A percentile compares a stretch with the other conserved stretches of the same genome.
phyloP scores from a whole-genome alignment of 2,113 vertebrate genomes.

The Thermophis baileyi region DNA sequence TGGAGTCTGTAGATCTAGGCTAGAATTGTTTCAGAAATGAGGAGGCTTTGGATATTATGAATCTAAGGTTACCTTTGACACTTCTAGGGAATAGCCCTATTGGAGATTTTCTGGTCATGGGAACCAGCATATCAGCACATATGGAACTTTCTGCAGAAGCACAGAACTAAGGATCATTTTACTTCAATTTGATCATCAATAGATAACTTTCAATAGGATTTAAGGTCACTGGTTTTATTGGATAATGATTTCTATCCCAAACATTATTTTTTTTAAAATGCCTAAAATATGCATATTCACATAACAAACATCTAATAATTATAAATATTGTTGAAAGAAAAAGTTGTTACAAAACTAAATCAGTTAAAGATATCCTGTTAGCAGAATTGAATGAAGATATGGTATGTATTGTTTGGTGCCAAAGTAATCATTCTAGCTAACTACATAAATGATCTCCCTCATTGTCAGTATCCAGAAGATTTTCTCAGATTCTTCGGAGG shows the following conservation, averaged over 20 bases:
- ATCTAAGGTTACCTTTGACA: neutral
- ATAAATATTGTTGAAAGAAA: constrained; percentile 34
- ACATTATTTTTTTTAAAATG: neutral
- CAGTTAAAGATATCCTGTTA: neutral
- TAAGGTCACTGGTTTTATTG: neutral
- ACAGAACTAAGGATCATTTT: neutral
- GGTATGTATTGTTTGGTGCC: neutral
- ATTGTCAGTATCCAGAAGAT: constrained; percentile 91
- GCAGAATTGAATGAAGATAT: neutral
- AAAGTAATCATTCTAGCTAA: constrained; percentile 11
- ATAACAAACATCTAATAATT: constrained; percentile 28
- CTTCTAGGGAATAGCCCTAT: neutral
- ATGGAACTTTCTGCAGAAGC: neutral
- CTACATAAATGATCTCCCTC: constrained; percentile 47
- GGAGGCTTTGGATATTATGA: neutral
- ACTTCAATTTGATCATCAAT: neutral
- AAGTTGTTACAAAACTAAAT: constrained; percentile 42
- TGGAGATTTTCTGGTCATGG: neutral
- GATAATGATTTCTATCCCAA: neutral
- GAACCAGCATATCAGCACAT: neutral
- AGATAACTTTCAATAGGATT: neutral
- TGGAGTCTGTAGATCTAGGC: neutral
- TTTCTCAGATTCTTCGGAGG: constrained; percentile 95
- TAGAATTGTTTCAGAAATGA: neutral
- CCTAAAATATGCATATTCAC: neutral